Percentiles rank a stretch among this genome's conserved stretches.
These are phyloP conservation scores for Protobothrops mucrosquamatus DNA, from an alignment of 2,113 vertebrate genomes.

Conservation along the genomic window DNA sequence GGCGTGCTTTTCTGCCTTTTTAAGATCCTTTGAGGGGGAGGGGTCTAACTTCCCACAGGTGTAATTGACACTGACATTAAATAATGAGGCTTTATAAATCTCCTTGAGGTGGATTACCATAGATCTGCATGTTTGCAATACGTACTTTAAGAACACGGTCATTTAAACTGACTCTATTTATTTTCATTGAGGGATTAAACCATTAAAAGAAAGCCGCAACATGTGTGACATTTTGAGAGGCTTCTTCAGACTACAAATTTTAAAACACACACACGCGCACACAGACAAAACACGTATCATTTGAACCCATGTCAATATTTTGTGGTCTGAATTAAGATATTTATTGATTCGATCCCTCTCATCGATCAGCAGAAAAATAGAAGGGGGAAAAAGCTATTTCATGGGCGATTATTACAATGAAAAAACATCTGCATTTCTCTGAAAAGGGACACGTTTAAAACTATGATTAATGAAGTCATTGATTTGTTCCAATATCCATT, in stretches of 20 bases:
- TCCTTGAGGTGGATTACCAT: background rate
- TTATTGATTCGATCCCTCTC: background rate
- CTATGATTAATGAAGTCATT: slow-evolving; percentile 20
- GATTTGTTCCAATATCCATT: slow-evolving; percentile 5
- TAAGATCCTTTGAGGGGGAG: too few relatives aligned
- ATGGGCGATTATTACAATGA: background rate
- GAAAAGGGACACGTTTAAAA: background rate
- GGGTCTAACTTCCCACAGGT: background rate
- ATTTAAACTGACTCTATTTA: background rate
- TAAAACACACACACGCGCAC: background rate
- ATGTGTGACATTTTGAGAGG: background rate
- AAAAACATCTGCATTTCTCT: background rate
- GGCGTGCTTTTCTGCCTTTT: too few relatives aligned
- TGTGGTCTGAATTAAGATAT: background rate
- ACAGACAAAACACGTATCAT: background rate
- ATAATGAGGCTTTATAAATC: background rate
- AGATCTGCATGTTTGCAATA: background rate
- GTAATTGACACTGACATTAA: background rate
- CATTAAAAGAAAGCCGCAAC: background rate
- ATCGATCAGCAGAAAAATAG: background rate
- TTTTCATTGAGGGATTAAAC: background rate
- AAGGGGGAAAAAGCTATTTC: background rate
- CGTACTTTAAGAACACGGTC: background rate
- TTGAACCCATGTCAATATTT: background rate
- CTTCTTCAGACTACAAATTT: background rate